These are phyloP conservation scores for Chrysaora quinquecirrha DNA, from an alignment of 30 jellyfish, hydroid and myxozoan species.

Conservation along the genomic window DNA sequence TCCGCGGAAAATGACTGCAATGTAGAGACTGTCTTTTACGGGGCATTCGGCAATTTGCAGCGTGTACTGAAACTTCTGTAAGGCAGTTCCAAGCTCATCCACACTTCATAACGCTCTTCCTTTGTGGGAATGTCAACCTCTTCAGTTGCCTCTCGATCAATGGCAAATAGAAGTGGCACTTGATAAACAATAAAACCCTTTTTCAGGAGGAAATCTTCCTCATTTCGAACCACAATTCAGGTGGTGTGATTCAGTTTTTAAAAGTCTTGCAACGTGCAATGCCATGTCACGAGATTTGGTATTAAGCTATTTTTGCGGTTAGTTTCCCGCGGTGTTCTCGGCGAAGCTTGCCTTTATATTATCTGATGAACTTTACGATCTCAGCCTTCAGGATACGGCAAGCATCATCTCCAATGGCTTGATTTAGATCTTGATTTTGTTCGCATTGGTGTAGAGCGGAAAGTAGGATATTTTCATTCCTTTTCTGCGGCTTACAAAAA, in stretches of 20 bases:
- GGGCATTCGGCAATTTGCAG: neutral
- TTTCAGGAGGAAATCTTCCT: constrained; percentile 62
- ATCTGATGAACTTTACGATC: constrained; percentile 12
- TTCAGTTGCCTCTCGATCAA: constrained; percentile 32
- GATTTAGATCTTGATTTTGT: constrained; percentile 38
- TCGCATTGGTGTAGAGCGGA: constrained; percentile 46
- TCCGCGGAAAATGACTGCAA: constrained; percentile 65
- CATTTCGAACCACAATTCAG: constrained; percentile 57
- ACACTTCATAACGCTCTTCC: neutral
- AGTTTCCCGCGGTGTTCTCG: constrained; percentile 52
- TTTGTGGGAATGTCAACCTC: neutral
- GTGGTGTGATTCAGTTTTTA: constrained; percentile 23
- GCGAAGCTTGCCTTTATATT: constrained; percentile 26
- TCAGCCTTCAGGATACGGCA: constrained; percentile 25
- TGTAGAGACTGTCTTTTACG: neutral
- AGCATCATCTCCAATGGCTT: neutral
- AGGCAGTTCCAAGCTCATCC: neutral
- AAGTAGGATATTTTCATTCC: constrained; percentile 58
- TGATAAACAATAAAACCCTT: constrained; percentile 53
- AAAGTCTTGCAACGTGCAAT: constrained; percentile 57
- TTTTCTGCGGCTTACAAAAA: too few relatives aligned
- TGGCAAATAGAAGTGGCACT: constrained; percentile 58
- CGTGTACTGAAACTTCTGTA: neutral
- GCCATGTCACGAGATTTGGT: too few relatives aligned
- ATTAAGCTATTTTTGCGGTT: too few relatives aligned